Evolutionary conservation across 1,140 invertebrate genomes (phyloP).

Genomic region (Bacillus rossius): DNA sequence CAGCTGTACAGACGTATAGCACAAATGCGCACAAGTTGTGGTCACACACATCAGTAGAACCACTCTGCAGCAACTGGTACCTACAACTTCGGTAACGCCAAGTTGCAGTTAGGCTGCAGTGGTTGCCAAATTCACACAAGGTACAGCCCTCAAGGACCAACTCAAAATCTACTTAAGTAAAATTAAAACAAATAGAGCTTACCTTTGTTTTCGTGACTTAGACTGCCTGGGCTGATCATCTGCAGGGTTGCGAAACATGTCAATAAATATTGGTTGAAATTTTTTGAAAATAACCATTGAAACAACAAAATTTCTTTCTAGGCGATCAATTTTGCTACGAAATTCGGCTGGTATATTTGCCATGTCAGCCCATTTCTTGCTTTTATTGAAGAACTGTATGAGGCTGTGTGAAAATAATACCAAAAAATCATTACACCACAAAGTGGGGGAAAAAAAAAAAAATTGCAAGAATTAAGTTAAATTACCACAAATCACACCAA

Average conservation of each 20-base stretch:
- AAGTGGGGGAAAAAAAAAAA: no score
- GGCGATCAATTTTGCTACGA: constrained; percentile 72
- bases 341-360: constrained; percentile 81
- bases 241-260: constrained; percentile 67
- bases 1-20: no score
- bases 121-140: no score
- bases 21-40: no score
- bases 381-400: constrained; percentile 94
- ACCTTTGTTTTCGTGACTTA: constrained; percentile 67
- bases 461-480: no score
- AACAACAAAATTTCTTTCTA: constrained; percentile 92
- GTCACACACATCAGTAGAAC: no score
- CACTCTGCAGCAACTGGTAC: no score
- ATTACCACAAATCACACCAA: not conserved
- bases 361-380: constrained; percentile 95
- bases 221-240: constrained; percentile 52
- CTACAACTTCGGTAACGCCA: no score
- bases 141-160: no score
- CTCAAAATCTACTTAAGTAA: no score
- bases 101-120: no score
- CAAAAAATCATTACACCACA: not conserved
- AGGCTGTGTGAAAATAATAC: constrained; percentile 59
- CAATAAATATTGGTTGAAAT: constrained; percentile 81
- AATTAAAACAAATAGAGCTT: constrained; percentile 28
- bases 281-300: constrained; percentile 93